These are phyloP conservation scores for Dicerorhinus sumatrensis DNA, from an alignment of 2,113 vertebrate species.

Conservation along the genomic window DNA sequence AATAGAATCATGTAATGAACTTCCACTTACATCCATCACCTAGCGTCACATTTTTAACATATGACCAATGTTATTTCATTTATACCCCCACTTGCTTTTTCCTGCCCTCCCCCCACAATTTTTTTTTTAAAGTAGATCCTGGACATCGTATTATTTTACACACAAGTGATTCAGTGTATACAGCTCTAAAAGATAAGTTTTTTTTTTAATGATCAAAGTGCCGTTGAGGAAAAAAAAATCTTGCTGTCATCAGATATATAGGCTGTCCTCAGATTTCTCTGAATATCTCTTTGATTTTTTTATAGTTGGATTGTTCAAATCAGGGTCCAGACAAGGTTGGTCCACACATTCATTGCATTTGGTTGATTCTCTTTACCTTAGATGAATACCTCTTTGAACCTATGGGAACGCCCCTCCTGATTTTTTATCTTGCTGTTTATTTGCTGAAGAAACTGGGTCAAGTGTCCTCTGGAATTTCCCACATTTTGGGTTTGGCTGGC, in stretches of 20 bases:
- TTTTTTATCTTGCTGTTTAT: slow-evolving; percentile 23
- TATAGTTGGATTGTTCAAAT: slow-evolving; percentile 20
- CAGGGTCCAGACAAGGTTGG: background rate
- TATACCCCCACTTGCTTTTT: background rate
- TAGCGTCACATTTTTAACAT: background rate
- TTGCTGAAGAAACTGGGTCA: slow-evolving; percentile 60
- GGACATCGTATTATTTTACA: background rate
- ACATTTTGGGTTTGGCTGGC: slow-evolving; percentile 36
- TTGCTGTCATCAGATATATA: background rate
- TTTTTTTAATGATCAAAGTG: background rate
- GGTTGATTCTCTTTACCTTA: background rate
- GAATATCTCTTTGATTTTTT: background rate
- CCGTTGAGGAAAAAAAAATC: background rate
- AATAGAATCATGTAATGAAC: background rate
- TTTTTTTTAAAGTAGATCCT: slow-evolving; percentile 37
- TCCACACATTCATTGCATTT: background rate
- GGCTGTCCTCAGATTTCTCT: background rate
- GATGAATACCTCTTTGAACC: background rate
- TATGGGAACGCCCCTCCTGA: background rate
- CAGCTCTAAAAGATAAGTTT: background rate
- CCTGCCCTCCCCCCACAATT: background rate
- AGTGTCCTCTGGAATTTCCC: slow-evolving; percentile 46
- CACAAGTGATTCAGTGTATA: background rate
- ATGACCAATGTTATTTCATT: background rate
- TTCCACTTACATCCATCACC: background rate